These are phyloP conservation scores for Zaprionus taronus DNA, from an alignment of 1,140 invertebrate species.

Conservation along the genomic window DNA sequence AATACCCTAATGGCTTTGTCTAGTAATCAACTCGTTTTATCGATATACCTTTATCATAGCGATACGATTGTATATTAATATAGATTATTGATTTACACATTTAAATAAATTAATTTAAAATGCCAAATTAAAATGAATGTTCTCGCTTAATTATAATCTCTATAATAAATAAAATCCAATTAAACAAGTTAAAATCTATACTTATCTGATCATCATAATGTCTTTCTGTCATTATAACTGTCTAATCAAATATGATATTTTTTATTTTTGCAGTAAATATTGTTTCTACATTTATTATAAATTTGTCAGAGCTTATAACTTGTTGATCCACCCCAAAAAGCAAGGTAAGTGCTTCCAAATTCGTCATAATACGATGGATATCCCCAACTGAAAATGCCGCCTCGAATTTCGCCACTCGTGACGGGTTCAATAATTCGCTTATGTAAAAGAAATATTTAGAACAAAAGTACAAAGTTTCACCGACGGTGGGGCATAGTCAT, in stretches of 20 bases:
- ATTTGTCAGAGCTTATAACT: not conserved
- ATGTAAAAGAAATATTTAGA: conserved; percentile 33
- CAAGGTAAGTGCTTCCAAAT: conserved; percentile 52
- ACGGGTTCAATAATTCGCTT: conserved; percentile 39
- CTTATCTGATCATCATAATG: not conserved
- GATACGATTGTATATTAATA: not conserved
- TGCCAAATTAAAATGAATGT: not conserved
- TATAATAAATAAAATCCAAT: not conserved
- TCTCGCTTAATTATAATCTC: not conserved
- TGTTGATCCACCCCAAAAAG: not conserved
- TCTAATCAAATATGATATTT: not conserved
- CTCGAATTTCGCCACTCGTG: conserved; percentile 46
- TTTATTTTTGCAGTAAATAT: not conserved
- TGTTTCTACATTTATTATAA: not conserved
- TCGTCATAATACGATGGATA: conserved; percentile 62
- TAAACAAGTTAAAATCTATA: not conserved
- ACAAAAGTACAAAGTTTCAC: conserved; percentile 28
- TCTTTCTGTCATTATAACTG: not conserved
- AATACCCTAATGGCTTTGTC: conserved; percentile 1
- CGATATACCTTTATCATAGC: not conserved
- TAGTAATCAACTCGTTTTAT: not conserved
- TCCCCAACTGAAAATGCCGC: conserved; percentile 60
- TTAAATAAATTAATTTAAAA: not conserved
- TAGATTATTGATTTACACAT: not conserved
- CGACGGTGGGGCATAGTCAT: conserved; percentile 43